These are phyloP conservation scores for Bos taurus DNA, from an alignment of 2,113 vertebrate species.

Conservation along the genomic window ARS-UCD2.0 NC_037332.1:43025001-43025500, in stretches of 20 bases:
- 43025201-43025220: background rate
- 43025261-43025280: too few species aligned
- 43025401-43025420: too few species aligned
- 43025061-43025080: background rate
- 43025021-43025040: background rate
- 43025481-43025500: background rate
- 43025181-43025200: background rate
- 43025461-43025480: too few species aligned
- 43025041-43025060: background rate
- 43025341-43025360: too few species aligned
- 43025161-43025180: background rate
- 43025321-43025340: too few species aligned
- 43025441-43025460: rapidly evolving
- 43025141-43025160: background rate
- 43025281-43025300: too few species aligned
- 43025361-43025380: too few species aligned
- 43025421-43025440: too few species aligned
- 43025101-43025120: background rate
- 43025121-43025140: background rate
- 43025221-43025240: too few species aligned
- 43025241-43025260: too few species aligned
- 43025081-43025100: background rate
- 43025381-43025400: too few species aligned
- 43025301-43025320: rapidly evolving
- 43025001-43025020: background rate